Percentiles rank a stretch among this genome's conserved stretches.
These are phyloP conservation scores for Enteromius unitaeniatus DNA, from an alignment of 2,797 vertebrate genomes.

Conservation along the genomic window DNA sequence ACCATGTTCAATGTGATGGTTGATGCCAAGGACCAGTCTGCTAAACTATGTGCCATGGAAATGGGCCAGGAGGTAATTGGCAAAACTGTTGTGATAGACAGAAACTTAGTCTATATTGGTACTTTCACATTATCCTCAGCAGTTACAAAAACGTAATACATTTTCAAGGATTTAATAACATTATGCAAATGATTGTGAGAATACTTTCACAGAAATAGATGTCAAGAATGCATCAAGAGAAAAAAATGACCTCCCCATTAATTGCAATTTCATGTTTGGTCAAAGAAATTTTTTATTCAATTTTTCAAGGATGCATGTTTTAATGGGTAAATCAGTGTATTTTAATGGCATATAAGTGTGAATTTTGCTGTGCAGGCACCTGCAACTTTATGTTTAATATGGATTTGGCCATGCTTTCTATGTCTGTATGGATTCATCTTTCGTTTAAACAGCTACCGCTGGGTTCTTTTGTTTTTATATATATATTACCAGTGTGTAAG, in stretches of 20 bases:
- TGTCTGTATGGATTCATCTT: not conserved
- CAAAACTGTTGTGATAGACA: constrained; percentile 34
- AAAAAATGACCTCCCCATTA: not conserved
- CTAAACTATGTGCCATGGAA: constrained; percentile 99
- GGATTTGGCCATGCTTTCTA: constrained; percentile 6
- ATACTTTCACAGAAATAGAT: not conserved
- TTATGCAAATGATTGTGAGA: not conserved
- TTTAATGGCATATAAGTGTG: not conserved
- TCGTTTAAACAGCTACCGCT: not conserved
- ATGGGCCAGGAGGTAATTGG: constrained; percentile 97
- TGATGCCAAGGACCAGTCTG: constrained; percentile 99
- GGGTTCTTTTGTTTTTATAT: not conserved
- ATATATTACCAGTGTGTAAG: not conserved
- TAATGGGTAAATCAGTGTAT: not conserved
- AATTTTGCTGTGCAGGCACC: not conserved
- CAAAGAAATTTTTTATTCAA: not conserved
- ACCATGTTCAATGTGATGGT: constrained; percentile 99
- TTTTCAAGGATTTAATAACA: not conserved
- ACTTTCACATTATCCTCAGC: not conserved
- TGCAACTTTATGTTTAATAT: not conserved
- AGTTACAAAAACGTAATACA: not conserved
- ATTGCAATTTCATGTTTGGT: not conserved
- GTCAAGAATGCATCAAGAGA: not conserved
- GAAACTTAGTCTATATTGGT: not conserved
- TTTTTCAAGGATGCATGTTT: not conserved